Percentiles rank a stretch among this genome's conserved stretches.
Evolutionary conservation across 1,140 invertebrate species (phyloP).

Genomic region (Chironomus striatipennis): DNA sequence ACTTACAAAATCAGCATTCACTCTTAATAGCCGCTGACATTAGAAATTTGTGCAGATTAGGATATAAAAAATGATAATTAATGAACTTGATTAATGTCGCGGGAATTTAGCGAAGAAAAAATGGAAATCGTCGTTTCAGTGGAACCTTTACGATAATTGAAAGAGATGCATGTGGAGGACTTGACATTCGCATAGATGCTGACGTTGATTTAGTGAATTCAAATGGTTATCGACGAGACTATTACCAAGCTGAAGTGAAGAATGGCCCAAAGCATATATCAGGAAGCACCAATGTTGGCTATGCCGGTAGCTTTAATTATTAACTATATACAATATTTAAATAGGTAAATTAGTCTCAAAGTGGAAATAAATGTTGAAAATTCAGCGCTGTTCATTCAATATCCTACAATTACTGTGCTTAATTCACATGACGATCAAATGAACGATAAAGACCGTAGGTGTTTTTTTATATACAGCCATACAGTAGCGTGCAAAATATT

Average conservation of each 20-base stretch:
- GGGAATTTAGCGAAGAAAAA: neutral
- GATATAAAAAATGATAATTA: too few species aligned
- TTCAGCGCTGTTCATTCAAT: neutral
- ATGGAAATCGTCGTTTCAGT: neutral
- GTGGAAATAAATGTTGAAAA: too few species aligned
- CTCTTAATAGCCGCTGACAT: too few species aligned
- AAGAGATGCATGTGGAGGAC: neutral
- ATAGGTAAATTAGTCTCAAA: neutral
- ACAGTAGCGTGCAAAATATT: too few species aligned
- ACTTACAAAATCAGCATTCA: too few species aligned
- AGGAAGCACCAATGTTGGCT: neutral
- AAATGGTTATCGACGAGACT: neutral
- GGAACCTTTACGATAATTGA: constrained; percentile 11
- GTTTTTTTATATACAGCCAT: neutral
- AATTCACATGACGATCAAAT: neutral
- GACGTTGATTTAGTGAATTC: neutral
- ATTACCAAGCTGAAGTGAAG: neutral
- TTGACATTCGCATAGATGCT: constrained; percentile 10
- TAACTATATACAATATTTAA: neutral
- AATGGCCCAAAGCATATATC: neutral
- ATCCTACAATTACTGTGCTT: neutral
- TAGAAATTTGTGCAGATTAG: too few species aligned
- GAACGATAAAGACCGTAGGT: constrained; percentile 11
- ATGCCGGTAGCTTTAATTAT: neutral
- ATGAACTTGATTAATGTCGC: too few species aligned